phyloP scores from a whole-genome alignment of 2,113 vertebrate species.

The Chaetops frenatus region DNA sequence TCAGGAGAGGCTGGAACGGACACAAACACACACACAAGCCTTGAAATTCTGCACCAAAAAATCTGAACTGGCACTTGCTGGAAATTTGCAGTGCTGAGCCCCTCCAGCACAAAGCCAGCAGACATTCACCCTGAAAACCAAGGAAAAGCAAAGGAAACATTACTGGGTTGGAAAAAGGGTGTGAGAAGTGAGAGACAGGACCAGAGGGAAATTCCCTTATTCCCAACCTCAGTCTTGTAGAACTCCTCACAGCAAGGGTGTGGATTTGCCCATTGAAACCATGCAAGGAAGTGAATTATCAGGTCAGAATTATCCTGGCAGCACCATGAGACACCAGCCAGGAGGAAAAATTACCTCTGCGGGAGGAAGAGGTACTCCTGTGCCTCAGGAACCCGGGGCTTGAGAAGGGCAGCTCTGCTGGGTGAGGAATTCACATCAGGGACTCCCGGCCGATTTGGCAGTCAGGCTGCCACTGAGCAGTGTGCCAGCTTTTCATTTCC shows the following conservation, averaged over 20 bases:
- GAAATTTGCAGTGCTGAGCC: background rate
- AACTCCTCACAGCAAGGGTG: accelerated
- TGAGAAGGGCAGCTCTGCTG: accelerated
- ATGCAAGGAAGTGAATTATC: background rate
- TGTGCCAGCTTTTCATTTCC: background rate
- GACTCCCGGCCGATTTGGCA: background rate
- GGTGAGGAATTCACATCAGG: background rate
- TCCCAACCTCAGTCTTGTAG: background rate
- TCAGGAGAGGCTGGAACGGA: background rate
- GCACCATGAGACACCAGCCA: background rate
- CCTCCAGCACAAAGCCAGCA: accelerated
- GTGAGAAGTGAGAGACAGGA: background rate
- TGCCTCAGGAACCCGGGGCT: background rate
- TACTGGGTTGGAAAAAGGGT: background rate
- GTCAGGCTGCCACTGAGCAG: background rate
- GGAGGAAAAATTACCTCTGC: background rate
- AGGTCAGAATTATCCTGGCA: background rate
- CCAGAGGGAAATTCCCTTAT: background rate
- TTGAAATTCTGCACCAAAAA: background rate
- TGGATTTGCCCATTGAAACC: background rate
- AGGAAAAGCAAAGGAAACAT: background rate
- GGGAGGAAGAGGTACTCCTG: background rate
- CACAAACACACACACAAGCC: background rate
- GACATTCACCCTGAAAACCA: background rate
- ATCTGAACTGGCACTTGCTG: accelerated